Conservation (phyloP, 2,113 vertebrate species). For the Phoenicopterus ruber region DNA sequence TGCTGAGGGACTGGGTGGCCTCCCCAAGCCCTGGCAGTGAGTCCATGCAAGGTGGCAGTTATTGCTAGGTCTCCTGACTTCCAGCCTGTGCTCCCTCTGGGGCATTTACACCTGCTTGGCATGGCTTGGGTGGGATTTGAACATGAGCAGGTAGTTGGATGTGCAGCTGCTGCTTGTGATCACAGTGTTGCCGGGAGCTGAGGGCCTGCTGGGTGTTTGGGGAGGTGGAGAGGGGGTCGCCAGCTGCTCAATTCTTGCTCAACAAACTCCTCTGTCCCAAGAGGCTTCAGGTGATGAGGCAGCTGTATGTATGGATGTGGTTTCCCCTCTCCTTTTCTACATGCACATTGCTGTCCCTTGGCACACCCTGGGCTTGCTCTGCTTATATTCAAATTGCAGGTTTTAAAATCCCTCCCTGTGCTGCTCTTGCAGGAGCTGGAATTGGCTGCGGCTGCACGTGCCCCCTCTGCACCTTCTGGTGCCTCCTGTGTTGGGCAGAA, state of each 20-base stretch:
- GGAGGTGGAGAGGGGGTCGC: background rate
- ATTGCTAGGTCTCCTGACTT: background rate
- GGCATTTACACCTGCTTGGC: background rate
- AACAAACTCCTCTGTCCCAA: background rate
- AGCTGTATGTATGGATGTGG: background rate
- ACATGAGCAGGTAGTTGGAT: background rate
- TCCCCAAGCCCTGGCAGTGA: background rate
- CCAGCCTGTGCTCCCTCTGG: background rate
- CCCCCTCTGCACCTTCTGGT: background rate
- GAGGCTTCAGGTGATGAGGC: background rate
- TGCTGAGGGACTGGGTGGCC: background rate
- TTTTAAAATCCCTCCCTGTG: background rate
- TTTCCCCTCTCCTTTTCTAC: background rate
- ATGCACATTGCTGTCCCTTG: accelerated
- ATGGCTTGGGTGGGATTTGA: background rate
- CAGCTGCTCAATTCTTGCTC: background rate
- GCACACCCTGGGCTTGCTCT: background rate
- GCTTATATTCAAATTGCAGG: background rate
- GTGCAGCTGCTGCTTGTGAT: background rate
- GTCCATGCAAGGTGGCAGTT: background rate
- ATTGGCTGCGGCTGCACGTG: background rate
- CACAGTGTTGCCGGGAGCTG: no score
- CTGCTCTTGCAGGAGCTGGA: background rate
- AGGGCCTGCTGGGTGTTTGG: background rate
- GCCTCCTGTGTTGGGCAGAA: background rate